Evolutionary conservation across 2,888 invertebrate genomes (phyloP), one percentile per base, ranked within the genome.

Genomic region (Cheilosia vulpina): DNA sequence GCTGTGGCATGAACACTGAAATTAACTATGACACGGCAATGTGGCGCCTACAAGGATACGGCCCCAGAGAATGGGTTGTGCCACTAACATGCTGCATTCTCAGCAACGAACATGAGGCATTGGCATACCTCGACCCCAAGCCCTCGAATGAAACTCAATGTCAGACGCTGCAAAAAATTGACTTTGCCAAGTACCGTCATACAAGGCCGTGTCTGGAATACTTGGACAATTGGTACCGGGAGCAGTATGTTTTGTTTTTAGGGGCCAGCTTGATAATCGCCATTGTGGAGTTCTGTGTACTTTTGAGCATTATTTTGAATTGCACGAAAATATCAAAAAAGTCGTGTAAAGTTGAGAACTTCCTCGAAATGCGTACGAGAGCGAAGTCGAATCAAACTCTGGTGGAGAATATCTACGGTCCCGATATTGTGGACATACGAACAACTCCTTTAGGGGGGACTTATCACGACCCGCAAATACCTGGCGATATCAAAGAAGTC

Each of bases 21-120:
- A 94, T 94, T 81, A 96, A 97, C 93, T 97, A 96, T 92, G 96
- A 96, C 89, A 95, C 95, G 88, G 96, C 97, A 0, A 92, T 95
- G 89, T 97, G 97, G 97, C 94, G 96, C 87, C 92, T 96, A 62
- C 95, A 96, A 89, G 94, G 96, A 85, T 93, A 96, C 52, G 96
- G 96, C 0, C 95, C 96, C 87, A 93, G 95, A 78, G 95, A 95
- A 68, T 93, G 95, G 91, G 93, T 94, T 0, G 95, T 95, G 24
- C 96, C 96, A 47, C 93, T 94, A 4, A 95, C 94, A 68, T 96
- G 96, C 89, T 97, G 97, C 91, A 92, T 93, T 52, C 93, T 96
- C 73, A 94, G 94, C 75, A 94, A 94, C 89, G 88, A 88, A 0
- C 85, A 87, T 0, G 93, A 94, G 45, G 92, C 93, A 0, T 91